A percentile compares a stretch with the other conserved stretches of the same genome.
phyloP scores from a whole-genome alignment of 2,113 vertebrate genomes.

The Urocitellus parryii region DNA sequence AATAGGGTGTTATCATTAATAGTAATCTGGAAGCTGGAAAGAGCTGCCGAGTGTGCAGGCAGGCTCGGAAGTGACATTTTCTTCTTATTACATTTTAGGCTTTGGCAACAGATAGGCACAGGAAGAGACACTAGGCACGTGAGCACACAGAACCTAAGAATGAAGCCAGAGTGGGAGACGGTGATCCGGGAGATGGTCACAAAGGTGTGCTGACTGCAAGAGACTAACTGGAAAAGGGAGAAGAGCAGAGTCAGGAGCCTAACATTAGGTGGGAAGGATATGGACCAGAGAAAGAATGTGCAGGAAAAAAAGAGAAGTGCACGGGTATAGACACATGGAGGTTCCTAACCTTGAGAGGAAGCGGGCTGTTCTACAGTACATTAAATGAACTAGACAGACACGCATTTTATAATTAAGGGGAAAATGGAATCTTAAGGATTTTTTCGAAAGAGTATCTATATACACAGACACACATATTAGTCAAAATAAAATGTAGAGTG shows the following conservation, averaged over 20 bases:
- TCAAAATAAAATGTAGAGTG: background rate
- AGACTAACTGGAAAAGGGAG: background rate
- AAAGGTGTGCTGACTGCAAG: background rate
- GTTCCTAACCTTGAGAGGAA: background rate
- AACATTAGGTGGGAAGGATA: background rate
- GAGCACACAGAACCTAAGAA: background rate
- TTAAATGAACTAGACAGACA: background rate
- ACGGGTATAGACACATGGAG: background rate
- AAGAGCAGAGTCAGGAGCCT: background rate
- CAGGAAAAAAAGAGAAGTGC: background rate
- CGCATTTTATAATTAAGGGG: background rate
- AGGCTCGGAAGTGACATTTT: background rate
- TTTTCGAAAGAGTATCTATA: background rate
- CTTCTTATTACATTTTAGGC: background rate
- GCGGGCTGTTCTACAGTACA: background rate
- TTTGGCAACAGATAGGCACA: background rate
- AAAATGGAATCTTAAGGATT: background rate
- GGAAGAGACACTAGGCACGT: background rate
- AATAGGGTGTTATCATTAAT: background rate
- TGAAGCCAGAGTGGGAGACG: background rate
- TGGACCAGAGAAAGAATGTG: background rate
- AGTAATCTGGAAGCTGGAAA: background rate
- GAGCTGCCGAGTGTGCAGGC: background rate
- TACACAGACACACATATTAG: background rate
- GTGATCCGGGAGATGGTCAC: background rate